Base-by-base conservation (phyloP, 2,113 vertebrate species). In the Takifugu flavidus region DNA sequence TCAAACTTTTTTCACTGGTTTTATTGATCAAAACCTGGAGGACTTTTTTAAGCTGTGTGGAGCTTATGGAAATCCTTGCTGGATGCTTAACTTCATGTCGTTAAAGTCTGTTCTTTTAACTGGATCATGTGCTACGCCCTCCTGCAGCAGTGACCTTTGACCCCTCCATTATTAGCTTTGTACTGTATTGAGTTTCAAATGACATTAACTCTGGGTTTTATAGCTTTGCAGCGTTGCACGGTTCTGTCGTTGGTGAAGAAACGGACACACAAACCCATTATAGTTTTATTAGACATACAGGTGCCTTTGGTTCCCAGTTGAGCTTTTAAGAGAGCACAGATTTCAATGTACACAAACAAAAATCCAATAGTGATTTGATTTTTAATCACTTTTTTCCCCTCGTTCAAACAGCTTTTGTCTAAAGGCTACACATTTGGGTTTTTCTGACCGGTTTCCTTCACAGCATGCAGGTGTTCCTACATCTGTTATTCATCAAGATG, bases 221-320 rank as follows among this genome's bases (percentile, higher is more conserved):
- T 12, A 12, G 3, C 29, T 14, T 6, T 13, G 6, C 14, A 13
- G 34, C 34, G 12, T 13, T 15, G 27, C 28, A 34, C 8, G 8
- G 1, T 29, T 25, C 2, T 10, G 49, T 57, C 57, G 56, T 29
- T 39, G 27, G 34, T 67, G 29, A 69, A 46, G 58, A 76, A 80
- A 85, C 87, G 69, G 76, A 78, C 75, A 15, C 90, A 74, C 84
- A 83, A 79, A 92, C 81, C 89, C 84, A 89, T 66, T 91, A 91
- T 87, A 86, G 86, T 94, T 94, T 87, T 91, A 92, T 91, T 92
- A 88, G 83, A 89, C 84, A 81, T 91, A 90, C 87, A 91, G 86
- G 80, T 89, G 80, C 78, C 83, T 84, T 89, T 87, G 83, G 74
- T 87, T 83, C 84, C 77, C 82, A 79, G 82, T 89, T 84, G 88